phyloP scores from a whole-genome alignment of 2,797 vertebrate genomes.

The Schizothorax lantsangensis region DNA sequence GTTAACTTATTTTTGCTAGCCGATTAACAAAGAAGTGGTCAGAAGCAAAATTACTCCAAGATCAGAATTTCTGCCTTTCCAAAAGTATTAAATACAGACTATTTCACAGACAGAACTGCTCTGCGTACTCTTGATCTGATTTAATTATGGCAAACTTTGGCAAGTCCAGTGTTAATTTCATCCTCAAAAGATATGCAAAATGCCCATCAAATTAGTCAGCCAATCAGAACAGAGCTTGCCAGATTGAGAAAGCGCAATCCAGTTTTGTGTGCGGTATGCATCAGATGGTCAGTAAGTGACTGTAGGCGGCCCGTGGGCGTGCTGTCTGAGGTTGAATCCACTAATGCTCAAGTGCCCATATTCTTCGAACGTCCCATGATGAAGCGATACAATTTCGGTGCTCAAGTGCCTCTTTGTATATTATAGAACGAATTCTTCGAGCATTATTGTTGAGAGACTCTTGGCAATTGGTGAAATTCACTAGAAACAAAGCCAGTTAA shows the following conservation, averaged over 20 bases:
- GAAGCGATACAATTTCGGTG: slow-evolving; percentile 10
- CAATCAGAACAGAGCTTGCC: slow-evolving; percentile 23
- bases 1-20: neutral
- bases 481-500: slow-evolving; percentile 27
- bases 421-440: neutral
- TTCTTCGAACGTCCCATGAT: slow-evolving; percentile 1
- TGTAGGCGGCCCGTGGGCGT: neutral
- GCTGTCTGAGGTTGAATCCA: neutral
- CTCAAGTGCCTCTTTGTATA: slow-evolving; percentile 22
- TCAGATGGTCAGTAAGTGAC: slow-evolving; percentile 13
- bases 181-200: neutral
- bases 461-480: slow-evolving; percentile 27
- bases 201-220: neutral
- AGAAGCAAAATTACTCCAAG: neutral
- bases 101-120: neutral
- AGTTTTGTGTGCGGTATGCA: neutral
- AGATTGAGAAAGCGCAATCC: neutral
- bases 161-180: neutral
- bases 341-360: neutral
- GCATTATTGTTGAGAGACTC: slow-evolving; percentile 18
- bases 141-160: neutral
- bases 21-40: neutral
- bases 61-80: neutral
- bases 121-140: neutral
- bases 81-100: neutral